Conservation (phyloP, 2,113 vertebrate genomes). For the Python bivittatus region DNA sequence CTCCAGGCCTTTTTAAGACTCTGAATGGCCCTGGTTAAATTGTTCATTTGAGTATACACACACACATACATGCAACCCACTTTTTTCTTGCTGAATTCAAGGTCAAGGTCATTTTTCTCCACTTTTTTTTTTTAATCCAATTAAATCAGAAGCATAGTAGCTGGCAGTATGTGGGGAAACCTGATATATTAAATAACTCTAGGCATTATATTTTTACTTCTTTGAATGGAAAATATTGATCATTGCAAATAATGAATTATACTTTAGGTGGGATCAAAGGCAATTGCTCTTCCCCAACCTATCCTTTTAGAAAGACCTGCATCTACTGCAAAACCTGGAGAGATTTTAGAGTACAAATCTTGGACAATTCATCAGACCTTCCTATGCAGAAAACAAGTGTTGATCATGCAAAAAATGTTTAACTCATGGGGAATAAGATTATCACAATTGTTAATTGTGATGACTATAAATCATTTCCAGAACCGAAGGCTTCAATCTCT, state of each 20-base stretch:
- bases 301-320: not conserved
- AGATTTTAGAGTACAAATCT: not conserved
- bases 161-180: not conserved
- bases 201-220: not conserved
- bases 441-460: not conserved
- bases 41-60: not conserved
- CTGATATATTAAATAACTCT: not conserved
- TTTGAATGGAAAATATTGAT: not conserved
- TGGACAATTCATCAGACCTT: not conserved
- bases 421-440: not conserved
- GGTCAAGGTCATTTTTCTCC: not conserved
- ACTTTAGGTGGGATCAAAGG: not conserved
- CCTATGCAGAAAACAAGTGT: not conserved
- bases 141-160: not conserved
- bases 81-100: not conserved
- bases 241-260: not conserved
- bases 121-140: not conserved
- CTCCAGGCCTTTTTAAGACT: not conserved
- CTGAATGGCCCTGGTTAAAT: not conserved
- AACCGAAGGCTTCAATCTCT: not conserved
- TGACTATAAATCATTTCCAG: not conserved
- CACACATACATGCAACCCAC: not conserved
- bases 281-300: not conserved
- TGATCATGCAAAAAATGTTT: not conserved
- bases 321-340: not conserved